These are phyloP conservation scores for Oreochromis tanganicae DNA, from an alignment of 2,113 vertebrate genomes.

Conservation along the genomic window DNA sequence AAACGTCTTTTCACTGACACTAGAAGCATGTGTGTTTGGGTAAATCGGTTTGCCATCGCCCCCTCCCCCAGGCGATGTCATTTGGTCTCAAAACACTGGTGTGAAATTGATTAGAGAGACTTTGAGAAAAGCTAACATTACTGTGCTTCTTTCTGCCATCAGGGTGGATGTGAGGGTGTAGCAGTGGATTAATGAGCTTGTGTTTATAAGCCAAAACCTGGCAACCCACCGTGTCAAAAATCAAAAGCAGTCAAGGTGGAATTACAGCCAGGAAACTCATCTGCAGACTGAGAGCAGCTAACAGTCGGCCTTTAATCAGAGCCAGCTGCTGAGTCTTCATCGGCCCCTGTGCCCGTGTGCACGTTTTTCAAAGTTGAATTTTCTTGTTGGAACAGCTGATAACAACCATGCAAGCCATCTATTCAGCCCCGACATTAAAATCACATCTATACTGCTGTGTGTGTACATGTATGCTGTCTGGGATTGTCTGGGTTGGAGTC, in stretches of 20 bases:
- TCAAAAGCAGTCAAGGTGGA: neutral
- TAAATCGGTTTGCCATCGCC: neutral
- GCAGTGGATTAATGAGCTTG: neutral
- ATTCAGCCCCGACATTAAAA: neutral
- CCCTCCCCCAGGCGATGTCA: accelerated
- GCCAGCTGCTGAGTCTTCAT: neutral
- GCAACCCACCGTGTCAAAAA: neutral
- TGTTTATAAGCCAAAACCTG: neutral
- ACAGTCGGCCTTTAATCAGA: neutral
- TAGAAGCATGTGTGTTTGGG: neutral
- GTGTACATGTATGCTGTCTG: neutral
- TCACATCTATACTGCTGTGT: neutral
- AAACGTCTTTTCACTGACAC: neutral
- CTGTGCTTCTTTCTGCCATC: neutral
- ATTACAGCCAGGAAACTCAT: neutral
- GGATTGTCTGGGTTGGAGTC: neutral
- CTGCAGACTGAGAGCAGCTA: neutral
- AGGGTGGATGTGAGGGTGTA: neutral
- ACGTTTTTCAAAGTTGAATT: neutral
- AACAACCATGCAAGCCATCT: neutral
- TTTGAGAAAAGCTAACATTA: neutral
- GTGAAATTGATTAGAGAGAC: neutral
- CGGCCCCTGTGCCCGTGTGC: neutral
- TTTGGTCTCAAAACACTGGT: neutral
- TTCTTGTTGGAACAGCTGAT: neutral